A percentile compares a stretch with the other conserved stretches of the same genome.
phyloP scores from a whole-genome alignment of 2,113 vertebrate species.

The Eubucco bourcierii region DNA sequence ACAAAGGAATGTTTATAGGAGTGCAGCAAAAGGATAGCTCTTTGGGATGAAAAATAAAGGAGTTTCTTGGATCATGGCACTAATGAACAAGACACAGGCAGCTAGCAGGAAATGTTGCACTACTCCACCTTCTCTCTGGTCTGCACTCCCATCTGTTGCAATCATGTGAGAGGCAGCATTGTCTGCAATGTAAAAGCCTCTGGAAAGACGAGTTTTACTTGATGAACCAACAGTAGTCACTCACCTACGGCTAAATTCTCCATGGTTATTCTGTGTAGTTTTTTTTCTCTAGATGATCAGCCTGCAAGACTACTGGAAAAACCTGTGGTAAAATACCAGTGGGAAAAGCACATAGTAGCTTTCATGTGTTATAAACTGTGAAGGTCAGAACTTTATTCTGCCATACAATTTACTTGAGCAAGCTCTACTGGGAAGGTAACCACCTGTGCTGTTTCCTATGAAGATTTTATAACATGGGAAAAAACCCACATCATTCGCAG shows the following conservation, averaged over 20 bases:
- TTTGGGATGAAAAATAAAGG: neutral
- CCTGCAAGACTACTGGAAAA: constrained; percentile 29
- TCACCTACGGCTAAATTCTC: neutral
- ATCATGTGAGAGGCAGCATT: neutral
- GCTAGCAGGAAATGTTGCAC: neutral
- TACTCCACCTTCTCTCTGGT: neutral
- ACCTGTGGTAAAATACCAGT: constrained; percentile 1
- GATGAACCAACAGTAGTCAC: neutral
- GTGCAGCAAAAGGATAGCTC: neutral
- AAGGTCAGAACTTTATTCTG: constrained; percentile 13
- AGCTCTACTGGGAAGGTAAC: neutral
- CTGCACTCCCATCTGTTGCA: constrained; percentile 38
- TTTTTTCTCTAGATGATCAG: neutral
- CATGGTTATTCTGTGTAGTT: neutral
- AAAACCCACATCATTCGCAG: neutral
- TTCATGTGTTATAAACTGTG: neutral
- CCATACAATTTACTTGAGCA: neutral
- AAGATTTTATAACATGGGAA: neutral
- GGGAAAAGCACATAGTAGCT: neutral
- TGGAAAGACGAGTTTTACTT: constrained; percentile 57
- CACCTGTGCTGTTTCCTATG: neutral
- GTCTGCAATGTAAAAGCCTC: neutral
- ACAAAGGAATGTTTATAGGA: neutral
- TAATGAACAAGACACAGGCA: neutral
- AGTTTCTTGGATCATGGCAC: neutral